Conservation (phyloP, 2,797 vertebrate species). For the Choloepus didactylus region DNA sequence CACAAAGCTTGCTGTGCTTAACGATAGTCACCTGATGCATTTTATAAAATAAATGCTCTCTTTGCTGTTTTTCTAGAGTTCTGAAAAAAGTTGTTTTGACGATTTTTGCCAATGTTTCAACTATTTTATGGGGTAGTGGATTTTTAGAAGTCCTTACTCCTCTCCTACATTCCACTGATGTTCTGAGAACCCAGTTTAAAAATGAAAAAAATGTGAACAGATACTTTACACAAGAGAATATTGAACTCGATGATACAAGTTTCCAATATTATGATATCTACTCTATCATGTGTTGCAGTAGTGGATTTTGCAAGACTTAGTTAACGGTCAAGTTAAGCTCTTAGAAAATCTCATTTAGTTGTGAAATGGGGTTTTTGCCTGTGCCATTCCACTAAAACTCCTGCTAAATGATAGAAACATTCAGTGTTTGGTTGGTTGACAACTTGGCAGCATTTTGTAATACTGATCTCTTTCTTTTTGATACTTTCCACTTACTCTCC, state of each 20-base stretch:
- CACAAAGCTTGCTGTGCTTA: not conserved
- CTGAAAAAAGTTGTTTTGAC: not conserved
- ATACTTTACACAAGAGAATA: not conserved
- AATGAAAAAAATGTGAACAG: not conserved
- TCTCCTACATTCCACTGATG: not conserved
- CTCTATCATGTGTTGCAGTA: not conserved
- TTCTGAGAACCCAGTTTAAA: conserved; percentile 2
- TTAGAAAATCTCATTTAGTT: not conserved
- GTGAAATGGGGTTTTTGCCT: not conserved
- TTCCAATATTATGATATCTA: not conserved
- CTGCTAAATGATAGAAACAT: not conserved
- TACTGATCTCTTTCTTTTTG: not conserved
- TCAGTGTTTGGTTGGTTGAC: not conserved
- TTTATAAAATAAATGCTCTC: not conserved
- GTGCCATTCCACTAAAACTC: not conserved
- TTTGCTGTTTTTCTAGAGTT: not conserved
- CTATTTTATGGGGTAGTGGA: not conserved
- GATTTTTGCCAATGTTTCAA: not conserved
- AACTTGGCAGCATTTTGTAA: not conserved
- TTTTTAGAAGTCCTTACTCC: not conserved
- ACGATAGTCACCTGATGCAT: too few relatives aligned
- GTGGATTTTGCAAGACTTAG: not conserved
- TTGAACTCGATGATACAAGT: not conserved
- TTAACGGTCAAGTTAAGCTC: not conserved
- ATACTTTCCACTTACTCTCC: not conserved